Evolutionary conservation across 2,113 vertebrate genomes (phyloP).

Genomic region (Rousettus leschenaultii): DNA sequence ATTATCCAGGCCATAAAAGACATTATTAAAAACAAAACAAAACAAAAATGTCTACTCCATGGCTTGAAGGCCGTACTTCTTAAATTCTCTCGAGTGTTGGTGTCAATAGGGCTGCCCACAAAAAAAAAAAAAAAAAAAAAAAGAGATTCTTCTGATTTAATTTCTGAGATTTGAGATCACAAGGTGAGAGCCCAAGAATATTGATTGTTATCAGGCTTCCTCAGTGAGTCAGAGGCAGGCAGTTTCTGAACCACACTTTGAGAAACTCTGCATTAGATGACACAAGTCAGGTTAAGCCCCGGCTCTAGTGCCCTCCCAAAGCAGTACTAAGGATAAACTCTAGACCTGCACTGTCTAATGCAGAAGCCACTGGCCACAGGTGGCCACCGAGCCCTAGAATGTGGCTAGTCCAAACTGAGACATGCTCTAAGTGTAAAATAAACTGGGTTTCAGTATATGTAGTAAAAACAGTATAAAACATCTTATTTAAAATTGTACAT

Average conservation of each 20-base stretch:
- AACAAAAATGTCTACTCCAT: background rate
- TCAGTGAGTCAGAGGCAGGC: background rate
- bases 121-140: too few species aligned
- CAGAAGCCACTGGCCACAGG: background rate
- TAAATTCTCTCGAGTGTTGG: background rate
- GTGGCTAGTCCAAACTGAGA: background rate
- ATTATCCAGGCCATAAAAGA: conserved; percentile 55
- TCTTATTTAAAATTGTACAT: background rate
- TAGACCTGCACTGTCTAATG: fast-evolving
- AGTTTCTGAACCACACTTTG: background rate
- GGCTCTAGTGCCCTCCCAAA: background rate
- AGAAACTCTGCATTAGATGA: background rate
- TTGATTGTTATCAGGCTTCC: background rate
- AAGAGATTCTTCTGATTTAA: background rate
- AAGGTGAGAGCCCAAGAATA: background rate
- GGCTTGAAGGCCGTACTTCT: background rate
- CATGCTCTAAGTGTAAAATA: background rate
- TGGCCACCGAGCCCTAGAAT: background rate
- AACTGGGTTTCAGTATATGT: background rate
- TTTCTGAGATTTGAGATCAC: background rate
- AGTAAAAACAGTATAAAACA: background rate
- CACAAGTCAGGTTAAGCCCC: fast-evolving
- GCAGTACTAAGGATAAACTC: background rate
- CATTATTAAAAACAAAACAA: conserved; percentile 49
- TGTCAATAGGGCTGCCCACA: background rate